A percentile compares a stretch with the other conserved stretches of the same genome.
phyloP scores from a whole-genome alignment of 30 jellyfish, hydroid and myxozoan genomes.

The Hydra vulgaris region DNA sequence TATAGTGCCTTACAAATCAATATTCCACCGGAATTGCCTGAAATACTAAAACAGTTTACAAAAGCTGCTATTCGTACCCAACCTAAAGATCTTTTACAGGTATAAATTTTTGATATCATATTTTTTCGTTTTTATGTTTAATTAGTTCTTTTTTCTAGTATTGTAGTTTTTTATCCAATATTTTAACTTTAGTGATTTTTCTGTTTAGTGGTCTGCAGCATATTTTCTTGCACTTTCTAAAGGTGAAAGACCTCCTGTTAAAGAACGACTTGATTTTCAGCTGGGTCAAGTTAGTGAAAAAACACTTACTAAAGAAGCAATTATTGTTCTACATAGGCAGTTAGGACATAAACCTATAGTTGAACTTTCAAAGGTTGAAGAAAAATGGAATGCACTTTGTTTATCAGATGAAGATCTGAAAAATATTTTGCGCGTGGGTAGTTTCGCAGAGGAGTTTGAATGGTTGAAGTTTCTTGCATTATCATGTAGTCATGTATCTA shows the following conservation, averaged over 20 bases:
- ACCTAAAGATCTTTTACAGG: constrained; percentile 76
- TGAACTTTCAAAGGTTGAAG: constrained; percentile 70
- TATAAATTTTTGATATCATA: neutral
- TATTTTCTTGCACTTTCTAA: constrained; percentile 82
- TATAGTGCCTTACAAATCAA: constrained; percentile 78
- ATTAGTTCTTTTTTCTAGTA: neutral
- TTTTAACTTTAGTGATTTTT: neutral
- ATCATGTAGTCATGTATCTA: constrained; percentile 47
- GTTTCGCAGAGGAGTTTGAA: constrained; percentile 76
- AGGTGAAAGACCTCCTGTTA: constrained; percentile 70
- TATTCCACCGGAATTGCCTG: constrained; percentile 96
- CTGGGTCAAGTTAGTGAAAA: constrained; percentile 67
- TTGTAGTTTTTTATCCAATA: neutral
- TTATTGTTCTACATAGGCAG: constrained; percentile 84
- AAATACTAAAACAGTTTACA: constrained; percentile 80
- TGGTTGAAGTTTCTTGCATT: constrained; percentile 85
- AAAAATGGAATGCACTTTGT: constrained; percentile 86
- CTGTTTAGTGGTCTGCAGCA: constrained; percentile 37
- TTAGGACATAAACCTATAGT: constrained; percentile 86
- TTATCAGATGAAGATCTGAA: constrained; percentile 43
- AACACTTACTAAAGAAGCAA: constrained; percentile 72
- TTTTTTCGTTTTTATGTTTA: neutral
- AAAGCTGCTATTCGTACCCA: constrained; percentile 94
- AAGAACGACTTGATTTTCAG: constrained; percentile 79
- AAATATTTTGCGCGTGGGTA: constrained; percentile 62